Conservation (phyloP, 64 coral and sea anemone genomes). For the Cladopsammia gracilis region DNA sequence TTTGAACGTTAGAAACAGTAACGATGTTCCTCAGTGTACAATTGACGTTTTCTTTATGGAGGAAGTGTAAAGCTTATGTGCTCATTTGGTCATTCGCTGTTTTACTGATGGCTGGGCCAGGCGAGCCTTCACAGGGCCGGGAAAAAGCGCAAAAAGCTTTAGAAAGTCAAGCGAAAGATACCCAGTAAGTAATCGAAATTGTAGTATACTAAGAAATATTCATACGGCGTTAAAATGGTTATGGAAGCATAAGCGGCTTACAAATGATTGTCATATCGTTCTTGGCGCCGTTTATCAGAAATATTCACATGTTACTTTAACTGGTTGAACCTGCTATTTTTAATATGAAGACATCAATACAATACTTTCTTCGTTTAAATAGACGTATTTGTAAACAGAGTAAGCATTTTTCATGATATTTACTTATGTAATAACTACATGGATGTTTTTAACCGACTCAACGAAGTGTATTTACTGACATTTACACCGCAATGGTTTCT, state of each 20-base stretch:
- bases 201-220: background rate
- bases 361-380: too few relatives aligned
- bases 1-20: background rate
- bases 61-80: background rate
- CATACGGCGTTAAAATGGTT: background rate
- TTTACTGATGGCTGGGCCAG: background rate
- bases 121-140: background rate
- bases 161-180: conserved; percentile 4
- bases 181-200: conserved; percentile 12
- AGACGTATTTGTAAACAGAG: too few relatives aligned
- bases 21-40: background rate
- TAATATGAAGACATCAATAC: too few relatives aligned
- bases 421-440: too few relatives aligned
- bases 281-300: background rate
- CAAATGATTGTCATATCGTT: background rate
- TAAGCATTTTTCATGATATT: too few relatives aligned
- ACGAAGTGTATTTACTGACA: too few relatives aligned
- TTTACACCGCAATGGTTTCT: too few relatives aligned
- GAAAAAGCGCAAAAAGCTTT: background rate
- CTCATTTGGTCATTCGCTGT: background rate
- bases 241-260: background rate
- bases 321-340: background rate
- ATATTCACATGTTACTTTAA: background rate
- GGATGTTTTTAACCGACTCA: too few relatives aligned
- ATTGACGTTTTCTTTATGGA: background rate